These are phyloP conservation scores for Diadromus collaris DNA, from an alignment of 2,888 invertebrate species.

Conservation along the genomic window DNA sequence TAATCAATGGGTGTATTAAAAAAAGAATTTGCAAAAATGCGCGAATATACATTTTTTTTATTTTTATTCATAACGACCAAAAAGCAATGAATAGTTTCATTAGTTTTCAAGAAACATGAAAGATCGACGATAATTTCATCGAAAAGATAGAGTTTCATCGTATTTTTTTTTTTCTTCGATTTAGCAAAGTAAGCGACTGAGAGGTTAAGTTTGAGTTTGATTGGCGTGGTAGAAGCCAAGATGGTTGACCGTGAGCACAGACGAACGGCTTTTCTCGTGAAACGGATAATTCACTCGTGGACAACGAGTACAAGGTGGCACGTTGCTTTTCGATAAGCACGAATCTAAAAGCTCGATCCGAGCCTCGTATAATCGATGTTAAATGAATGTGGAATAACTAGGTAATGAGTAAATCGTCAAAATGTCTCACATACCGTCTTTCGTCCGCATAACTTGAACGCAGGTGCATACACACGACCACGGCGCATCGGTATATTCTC, in stretches of 20 bases:
- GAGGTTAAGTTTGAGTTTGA: conserved; percentile 75
- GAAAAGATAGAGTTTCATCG: conserved; percentile 4
- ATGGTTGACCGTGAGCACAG: conserved; percentile 77
- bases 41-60: background rate
- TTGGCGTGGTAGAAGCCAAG: conserved; percentile 79
- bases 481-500: conserved; percentile 64
- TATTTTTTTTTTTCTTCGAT: conserved; percentile 40
- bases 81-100: background rate
- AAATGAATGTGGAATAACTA: conserved; percentile 32
- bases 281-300: conserved; percentile 66
- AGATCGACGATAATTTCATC: conserved; percentile 16
- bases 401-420: conserved; percentile 10
- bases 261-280: conserved; percentile 72
- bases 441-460: conserved; percentile 65
- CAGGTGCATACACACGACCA: conserved; percentile 62
- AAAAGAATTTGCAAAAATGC: background rate
- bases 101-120: background rate
- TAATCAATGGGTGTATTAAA: background rate
- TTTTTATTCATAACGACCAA: background rate
- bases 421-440: conserved; percentile 59
- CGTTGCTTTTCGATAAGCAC: conserved; percentile 36
- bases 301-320: conserved; percentile 45
- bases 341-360: conserved; percentile 22
- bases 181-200: background rate
- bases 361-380: conserved; percentile 16